Percentiles rank a stretch among this genome's conserved stretches.
These are phyloP conservation scores for Strix aluco DNA, from an alignment of 2,113 vertebrate species.

Conservation along the genomic window DNA sequence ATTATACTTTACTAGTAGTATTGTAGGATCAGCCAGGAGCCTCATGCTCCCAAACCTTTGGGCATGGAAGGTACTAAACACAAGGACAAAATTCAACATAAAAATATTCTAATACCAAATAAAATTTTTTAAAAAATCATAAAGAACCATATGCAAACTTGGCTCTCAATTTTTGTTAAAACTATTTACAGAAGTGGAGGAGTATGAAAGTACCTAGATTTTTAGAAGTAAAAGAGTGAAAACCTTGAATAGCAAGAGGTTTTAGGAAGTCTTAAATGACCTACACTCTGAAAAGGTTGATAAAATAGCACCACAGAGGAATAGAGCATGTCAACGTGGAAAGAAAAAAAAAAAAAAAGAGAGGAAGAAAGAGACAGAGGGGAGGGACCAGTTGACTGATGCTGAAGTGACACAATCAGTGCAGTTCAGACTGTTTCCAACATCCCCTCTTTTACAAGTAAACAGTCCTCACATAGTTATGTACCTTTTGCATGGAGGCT, in stretches of 20 bases:
- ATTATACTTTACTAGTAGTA: neutral
- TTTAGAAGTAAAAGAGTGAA: neutral
- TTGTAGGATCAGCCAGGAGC: neutral
- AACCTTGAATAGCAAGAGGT: neutral
- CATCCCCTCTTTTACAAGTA: neutral
- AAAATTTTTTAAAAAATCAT: neutral
- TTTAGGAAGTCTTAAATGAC: neutral
- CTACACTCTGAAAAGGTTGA: neutral
- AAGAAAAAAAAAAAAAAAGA: fast-evolving
- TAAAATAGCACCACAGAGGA: neutral
- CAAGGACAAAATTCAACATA: neutral
- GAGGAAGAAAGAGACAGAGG: neutral
- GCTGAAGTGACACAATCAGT: neutral
- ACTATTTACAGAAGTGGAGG: neutral
- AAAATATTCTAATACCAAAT: neutral
- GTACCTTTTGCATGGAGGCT: neutral
- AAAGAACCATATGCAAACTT: neutral
- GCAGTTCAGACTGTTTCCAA: neutral
- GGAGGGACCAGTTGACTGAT: neutral
- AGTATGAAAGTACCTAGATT: neutral
- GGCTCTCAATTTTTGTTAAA: neutral
- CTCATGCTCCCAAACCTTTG: neutral
- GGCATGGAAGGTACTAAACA: neutral
- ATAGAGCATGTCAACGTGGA: neutral
- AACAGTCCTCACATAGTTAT: neutral